Evolutionary conservation across 2,797 vertebrate species (phyloP).

Genomic region (Fringilla coelebs): DNA sequence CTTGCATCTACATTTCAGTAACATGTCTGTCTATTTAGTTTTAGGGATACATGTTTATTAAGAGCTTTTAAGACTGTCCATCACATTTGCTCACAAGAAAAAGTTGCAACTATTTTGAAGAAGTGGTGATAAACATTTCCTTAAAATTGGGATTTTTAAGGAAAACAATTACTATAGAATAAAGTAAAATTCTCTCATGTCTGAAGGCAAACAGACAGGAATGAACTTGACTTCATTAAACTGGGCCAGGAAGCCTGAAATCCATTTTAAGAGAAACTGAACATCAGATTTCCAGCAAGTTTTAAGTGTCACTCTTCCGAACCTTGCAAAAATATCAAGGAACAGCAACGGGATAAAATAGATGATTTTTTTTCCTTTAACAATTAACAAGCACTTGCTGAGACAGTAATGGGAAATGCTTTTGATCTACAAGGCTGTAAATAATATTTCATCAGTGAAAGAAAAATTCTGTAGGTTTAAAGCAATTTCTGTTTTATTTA

Average conservation of each 20-base stretch:
- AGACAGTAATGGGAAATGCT: neutral
- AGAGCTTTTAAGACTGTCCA: neutral
- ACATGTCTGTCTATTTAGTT: neutral
- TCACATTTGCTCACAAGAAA: neutral
- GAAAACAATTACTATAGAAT: neutral
- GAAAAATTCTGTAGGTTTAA: neutral
- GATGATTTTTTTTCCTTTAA: neutral
- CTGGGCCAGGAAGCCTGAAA: neutral
- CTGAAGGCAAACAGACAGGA: neutral
- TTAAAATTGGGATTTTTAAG: neutral
- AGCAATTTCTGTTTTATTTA: constrained; percentile 1
- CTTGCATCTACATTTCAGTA: neutral
- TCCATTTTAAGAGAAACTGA: neutral
- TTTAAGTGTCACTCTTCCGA: neutral
- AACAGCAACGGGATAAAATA: neutral
- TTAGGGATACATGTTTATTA: neutral
- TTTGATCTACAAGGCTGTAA: neutral
- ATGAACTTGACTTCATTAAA: neutral
- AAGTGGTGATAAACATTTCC: neutral
- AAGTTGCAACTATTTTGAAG: neutral
- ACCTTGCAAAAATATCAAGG: neutral
- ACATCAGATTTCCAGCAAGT: neutral
- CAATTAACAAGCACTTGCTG: neutral
- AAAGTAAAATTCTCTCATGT: neutral
- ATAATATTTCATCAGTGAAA: neutral